phyloP scores from a whole-genome alignment of 2,888 invertebrate genomes.

The Zelleria hepariella region DNA sequence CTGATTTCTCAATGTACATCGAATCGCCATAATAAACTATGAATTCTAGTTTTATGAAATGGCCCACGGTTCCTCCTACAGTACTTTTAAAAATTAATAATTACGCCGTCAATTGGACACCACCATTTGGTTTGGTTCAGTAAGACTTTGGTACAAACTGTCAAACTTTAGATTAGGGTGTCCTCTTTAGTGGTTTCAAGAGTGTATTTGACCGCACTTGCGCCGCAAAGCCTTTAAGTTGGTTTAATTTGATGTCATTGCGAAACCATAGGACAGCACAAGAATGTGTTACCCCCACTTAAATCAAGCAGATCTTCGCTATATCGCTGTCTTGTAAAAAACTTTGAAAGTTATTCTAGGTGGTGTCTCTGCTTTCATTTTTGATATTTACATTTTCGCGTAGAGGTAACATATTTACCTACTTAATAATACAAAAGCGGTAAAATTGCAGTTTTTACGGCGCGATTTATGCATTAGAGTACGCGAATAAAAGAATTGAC shows the following conservation, averaged over 20 bases:
- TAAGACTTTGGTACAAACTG: too few species aligned
- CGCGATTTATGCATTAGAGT: neutral
- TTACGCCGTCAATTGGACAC: too few species aligned
- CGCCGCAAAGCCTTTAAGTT: neutral
- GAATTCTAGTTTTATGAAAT: too few species aligned
- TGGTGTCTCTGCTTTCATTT: too few species aligned
- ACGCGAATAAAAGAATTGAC: neutral
- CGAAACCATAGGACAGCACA: neutral
- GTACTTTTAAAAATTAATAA: too few species aligned
- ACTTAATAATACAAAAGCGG: neutral
- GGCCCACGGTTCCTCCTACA: too few species aligned
- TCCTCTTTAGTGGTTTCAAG: neutral
- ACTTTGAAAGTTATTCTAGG: neutral
- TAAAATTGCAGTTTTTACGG: neutral
- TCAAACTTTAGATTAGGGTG: too few species aligned
- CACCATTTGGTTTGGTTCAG: too few species aligned
- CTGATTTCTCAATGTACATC: too few species aligned
- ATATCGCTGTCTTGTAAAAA: neutral
- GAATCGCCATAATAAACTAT: too few species aligned
- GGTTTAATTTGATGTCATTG: neutral
- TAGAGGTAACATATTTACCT: too few species aligned
- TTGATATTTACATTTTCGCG: too few species aligned
- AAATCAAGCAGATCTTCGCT: neutral
- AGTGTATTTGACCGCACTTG: neutral
- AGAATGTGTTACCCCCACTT: neutral